Percentiles rank a stretch among this genome's conserved stretches.
Conservation (phyloP, 2,888 invertebrate genomes). For the Camponotus fellah region DNA sequence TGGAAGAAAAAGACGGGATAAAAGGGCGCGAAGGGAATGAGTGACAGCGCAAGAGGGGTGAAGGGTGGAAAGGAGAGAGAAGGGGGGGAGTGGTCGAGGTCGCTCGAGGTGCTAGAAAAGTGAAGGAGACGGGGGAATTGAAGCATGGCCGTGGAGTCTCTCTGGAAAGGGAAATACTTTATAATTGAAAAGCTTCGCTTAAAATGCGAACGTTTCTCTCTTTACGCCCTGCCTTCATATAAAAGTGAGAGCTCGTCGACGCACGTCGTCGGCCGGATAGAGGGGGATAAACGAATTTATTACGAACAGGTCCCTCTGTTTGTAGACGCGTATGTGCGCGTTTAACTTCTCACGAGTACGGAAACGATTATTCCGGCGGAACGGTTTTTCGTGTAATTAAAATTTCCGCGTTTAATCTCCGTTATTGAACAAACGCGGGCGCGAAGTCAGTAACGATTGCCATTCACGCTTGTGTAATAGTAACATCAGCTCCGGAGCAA, state of each 20-base stretch:
- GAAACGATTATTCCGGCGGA: constrained; percentile 49
- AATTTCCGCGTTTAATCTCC: constrained; percentile 54
- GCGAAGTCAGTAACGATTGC: constrained; percentile 24
- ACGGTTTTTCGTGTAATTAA: constrained; percentile 48
- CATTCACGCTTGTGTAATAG: constrained; percentile 18
- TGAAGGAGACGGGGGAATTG: constrained; percentile 67
- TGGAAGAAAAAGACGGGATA: constrained; percentile 25
- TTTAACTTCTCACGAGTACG: constrained; percentile 54
- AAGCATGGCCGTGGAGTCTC: constrained; percentile 64
- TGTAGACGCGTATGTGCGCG: constrained; percentile 53
- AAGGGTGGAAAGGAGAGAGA: constrained; percentile 25
- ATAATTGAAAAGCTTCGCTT: constrained; percentile 83
- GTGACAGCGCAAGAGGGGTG: constrained; percentile 35
- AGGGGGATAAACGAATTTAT: constrained; percentile 80
- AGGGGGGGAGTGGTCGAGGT: constrained; percentile 46
- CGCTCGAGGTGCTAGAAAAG: constrained; percentile 46
- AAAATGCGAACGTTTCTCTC: constrained; percentile 79
- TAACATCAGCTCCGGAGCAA: constrained; percentile 17
- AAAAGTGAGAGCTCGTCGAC: constrained; percentile 71
- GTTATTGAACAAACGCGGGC: constrained; percentile 39
- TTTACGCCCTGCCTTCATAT: constrained; percentile 70
- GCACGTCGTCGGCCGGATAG: constrained; percentile 45
- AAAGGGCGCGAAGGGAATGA: constrained; percentile 39
- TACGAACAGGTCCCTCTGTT: constrained; percentile 69
- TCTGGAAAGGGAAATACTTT: constrained; percentile 76